These are phyloP conservation scores for Tiaroga cobitis DNA, from an alignment of 2,797 vertebrate genomes.

Conservation along the genomic window DNA sequence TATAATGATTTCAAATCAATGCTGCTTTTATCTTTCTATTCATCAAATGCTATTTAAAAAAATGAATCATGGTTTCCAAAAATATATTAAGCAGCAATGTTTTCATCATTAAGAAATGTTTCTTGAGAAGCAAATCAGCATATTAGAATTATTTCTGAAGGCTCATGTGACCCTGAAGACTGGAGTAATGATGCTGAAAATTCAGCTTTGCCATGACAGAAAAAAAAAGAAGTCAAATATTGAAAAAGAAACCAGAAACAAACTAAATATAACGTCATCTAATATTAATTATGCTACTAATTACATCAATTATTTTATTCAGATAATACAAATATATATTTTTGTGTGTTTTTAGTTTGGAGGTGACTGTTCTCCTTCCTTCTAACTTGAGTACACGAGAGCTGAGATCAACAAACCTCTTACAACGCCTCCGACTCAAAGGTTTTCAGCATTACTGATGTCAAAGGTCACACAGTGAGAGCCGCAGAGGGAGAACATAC, in stretches of 20 bases:
- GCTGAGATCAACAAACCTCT: conserved; percentile 21
- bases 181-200: background rate
- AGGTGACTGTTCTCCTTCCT: background rate
- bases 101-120: background rate
- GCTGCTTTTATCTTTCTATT: background rate
- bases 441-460: conserved; percentile 32
- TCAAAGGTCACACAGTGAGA: conserved; percentile 43
- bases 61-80: background rate
- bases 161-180: background rate
- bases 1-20: background rate
- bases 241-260: background rate
- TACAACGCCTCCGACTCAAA: background rate
- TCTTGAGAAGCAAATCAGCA: background rate
- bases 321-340: background rate
- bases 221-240: too few relatives aligned
- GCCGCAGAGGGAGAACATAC: conserved; percentile 29
- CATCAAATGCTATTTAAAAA: background rate
- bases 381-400: background rate
- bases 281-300: background rate
- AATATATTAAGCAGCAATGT: background rate
- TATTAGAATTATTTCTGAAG: background rate
- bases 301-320: too few relatives aligned
- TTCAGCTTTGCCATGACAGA: background rate
- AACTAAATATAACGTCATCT: background rate
- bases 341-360: background rate